phyloP scores from a whole-genome alignment of 1,140 invertebrate genomes.

The Asbolus verrucosus region DNA sequence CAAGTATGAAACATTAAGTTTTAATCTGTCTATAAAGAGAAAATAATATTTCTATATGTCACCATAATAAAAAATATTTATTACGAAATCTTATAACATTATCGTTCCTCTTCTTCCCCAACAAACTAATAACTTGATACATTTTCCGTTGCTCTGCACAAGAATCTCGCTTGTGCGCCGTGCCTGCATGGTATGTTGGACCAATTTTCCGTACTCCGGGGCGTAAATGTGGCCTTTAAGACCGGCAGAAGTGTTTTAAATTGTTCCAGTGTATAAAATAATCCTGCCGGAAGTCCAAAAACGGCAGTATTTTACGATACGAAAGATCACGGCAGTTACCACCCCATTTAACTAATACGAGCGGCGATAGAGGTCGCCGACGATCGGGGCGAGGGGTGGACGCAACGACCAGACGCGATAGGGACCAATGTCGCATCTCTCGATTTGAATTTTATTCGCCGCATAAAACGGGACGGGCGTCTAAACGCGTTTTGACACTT shows the following conservation, averaged over 20 bases:
- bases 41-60: too few relatives aligned
- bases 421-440: conserved; percentile 31
- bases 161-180: background rate
- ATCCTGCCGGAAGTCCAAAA: conserved; percentile 48
- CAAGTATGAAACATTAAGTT: too few relatives aligned
- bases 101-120: too few relatives aligned
- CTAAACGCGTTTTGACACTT: conserved; percentile 52
- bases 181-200: background rate
- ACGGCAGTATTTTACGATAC: conserved; percentile 52
- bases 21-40: too few relatives aligned
- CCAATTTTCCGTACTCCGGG: conserved; percentile 43
- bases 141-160: conserved; percentile 3
- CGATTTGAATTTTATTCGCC: conserved; percentile 37
- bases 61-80: too few relatives aligned
- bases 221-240: conserved; percentile 47
- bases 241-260: conserved; percentile 50
- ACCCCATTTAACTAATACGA: conserved; percentile 53
- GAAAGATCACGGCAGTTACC: conserved; percentile 51
- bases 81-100: too few relatives aligned
- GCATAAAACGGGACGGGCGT: conserved; percentile 38
- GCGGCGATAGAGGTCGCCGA: conserved; percentile 46
- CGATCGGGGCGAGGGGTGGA: background rate
- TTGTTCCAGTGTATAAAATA: conserved; percentile 54
- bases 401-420: background rate
- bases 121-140: background rate